Base-by-base conservation (phyloP, 1,140 invertebrate species). In the Drosophila bocki region DNA sequence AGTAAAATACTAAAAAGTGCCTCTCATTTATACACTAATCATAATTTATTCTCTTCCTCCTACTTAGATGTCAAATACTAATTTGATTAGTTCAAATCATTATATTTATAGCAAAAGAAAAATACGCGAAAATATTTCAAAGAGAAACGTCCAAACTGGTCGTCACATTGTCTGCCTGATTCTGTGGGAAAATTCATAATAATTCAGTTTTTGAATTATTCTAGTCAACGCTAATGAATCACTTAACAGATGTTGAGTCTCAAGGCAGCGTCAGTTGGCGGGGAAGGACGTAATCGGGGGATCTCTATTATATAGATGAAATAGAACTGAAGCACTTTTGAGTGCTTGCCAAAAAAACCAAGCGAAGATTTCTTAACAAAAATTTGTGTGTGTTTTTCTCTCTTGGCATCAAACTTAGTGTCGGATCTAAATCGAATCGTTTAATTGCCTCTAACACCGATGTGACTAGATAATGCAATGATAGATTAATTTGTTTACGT, bases 401-500 rank as follows among this genome's bases (percentile, higher is more conserved):
- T 51, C 42, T 72, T 82, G 62, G 79, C 80, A 82, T 69, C 45
- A 61, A 51, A 67, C 56, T 57, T 75, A 64, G 63, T 83, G 61
- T 50, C 60, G 75, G 78, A 90, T 78, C 77, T 85, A 88, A 88
- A 88, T 79, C 80, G 85, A 65, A 88, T 82, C 85, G 75, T 90
- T 85, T 90, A 88, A 88, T 90, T 88, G 81, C 78, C 59, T 76
- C 59, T 77, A 60, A 59, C 70, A 82, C 62, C 71, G 48, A 60
- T 77, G 50, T 47, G 67, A 59, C 61, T 60, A 65, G 75, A 78
- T 85, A 85, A 70, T 86, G 78, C 75, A 81, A 63, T 88, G 81
- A 81, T 90, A 85, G 85, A 88, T 90, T 88, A 81, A 88, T 81
- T 71, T 88, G 85, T 88, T 90, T 88, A 88, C 85, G 78, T 88